A percentile compares a stretch with the other conserved stretches of the same genome.
phyloP scores from a whole-genome alignment of 2,888 invertebrate species.

The Ecdyonurus torrentis region DNA sequence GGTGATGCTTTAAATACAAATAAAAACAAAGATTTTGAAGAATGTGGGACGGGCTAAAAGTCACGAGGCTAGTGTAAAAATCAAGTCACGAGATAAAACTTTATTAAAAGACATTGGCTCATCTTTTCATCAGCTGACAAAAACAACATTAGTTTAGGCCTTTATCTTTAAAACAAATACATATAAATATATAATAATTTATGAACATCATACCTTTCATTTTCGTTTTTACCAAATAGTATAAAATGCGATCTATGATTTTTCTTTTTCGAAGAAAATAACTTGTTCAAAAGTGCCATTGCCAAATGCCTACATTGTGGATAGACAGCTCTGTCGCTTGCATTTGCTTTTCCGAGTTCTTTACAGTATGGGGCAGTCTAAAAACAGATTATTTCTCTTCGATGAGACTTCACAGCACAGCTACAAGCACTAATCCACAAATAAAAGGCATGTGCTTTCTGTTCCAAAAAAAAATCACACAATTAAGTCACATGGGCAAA shows the following conservation, averaged over 20 bases:
- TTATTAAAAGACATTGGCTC: too few relatives aligned
- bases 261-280: slow-evolving; percentile 45
- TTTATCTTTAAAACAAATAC: not conserved
- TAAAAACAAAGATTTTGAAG: too few relatives aligned
- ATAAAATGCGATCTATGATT: slow-evolving; percentile 19
- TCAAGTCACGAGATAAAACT: too few relatives aligned
- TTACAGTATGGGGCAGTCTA: not conserved
- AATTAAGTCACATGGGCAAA: not conserved
- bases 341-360: not conserved
- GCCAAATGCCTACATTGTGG: not conserved
- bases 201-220: slow-evolving; percentile 12
- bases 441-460: not conserved
- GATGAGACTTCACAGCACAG: not conserved
- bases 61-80: too few relatives aligned
- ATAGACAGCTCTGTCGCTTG: too few relatives aligned
- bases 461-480: not conserved
- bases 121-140: too few relatives aligned
- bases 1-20: too few relatives aligned
- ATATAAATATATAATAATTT: not conserved
- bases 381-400: not conserved
- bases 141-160: too few relatives aligned
- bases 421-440: not conserved
- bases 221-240: slow-evolving; percentile 11
- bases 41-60: too few relatives aligned
- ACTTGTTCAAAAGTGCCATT: slow-evolving; percentile 60